phyloP scores from a whole-genome alignment of 2,888 invertebrate species.

The Philaethria dido region DNA sequence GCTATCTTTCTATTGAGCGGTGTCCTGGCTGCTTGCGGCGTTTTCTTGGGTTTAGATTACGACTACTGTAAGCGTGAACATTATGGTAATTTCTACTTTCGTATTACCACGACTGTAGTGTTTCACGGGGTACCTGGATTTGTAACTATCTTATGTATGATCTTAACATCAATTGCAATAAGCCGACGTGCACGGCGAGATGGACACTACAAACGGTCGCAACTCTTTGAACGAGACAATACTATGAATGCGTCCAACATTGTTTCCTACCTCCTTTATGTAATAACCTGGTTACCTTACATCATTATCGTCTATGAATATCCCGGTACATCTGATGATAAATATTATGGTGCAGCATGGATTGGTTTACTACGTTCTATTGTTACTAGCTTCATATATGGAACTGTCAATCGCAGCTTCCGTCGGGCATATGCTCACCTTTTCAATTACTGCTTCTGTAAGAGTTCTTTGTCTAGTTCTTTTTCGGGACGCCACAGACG shows the following conservation, averaged over 20 bases:
- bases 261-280: conserved; percentile 85
- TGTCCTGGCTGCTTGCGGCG: conserved; percentile 84
- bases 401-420: conserved; percentile 87
- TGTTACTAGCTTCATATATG: conserved; percentile 85
- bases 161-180: conserved; percentile 77
- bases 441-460: conserved; percentile 92
- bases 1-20: conserved; percentile 84
- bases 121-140: conserved; percentile 85
- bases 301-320: conserved; percentile 83
- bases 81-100: conserved; percentile 82
- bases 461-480: conserved; percentile 85
- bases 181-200: conserved; percentile 78
- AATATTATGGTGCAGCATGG: conserved; percentile 88
- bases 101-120: conserved; percentile 80
- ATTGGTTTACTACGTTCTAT: conserved; percentile 88
- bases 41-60: conserved; percentile 84
- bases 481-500: conserved; percentile 85
- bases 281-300: conserved; percentile 88
- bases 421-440: conserved; percentile 88
- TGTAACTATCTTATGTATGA: conserved; percentile 81
- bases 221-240: conserved; percentile 85
- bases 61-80: conserved; percentile 86
- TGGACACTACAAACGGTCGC: conserved; percentile 84
- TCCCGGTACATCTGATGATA: conserved; percentile 71
- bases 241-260: conserved; percentile 86